Evolutionary conservation across 2,113 vertebrate species (phyloP).

Genomic region (Dermatemys mawii): DNA sequence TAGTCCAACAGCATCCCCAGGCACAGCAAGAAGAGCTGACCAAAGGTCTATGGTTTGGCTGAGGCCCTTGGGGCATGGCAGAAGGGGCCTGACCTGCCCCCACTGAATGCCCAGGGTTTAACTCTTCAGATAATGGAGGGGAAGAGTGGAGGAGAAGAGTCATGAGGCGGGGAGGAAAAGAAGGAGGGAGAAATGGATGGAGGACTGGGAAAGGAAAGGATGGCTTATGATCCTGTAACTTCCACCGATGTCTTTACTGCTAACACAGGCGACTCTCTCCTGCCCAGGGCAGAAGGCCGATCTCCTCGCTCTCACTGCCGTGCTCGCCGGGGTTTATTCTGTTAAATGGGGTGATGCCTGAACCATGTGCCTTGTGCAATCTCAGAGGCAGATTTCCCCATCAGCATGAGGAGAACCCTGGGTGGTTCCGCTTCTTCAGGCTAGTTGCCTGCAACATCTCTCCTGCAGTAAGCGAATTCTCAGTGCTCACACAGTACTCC

Average conservation of each 20-base stretch:
- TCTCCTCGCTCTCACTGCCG: fast-evolving
- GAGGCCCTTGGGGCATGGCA: neutral
- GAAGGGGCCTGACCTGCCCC: neutral
- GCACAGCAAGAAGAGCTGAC: neutral
- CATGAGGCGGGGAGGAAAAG: neutral
- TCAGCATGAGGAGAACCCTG: neutral
- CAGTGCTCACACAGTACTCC: neutral
- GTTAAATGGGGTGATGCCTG: neutral
- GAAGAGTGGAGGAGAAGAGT: neutral
- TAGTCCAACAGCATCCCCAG: neutral
- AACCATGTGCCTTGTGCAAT: fast-evolving
- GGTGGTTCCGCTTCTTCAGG: neutral
- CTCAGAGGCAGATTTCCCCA: neutral
- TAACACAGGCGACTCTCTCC: neutral
- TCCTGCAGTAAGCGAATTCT: neutral
- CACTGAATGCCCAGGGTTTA: neutral
- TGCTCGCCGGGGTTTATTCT: fast-evolving
- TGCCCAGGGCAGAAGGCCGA: neutral
- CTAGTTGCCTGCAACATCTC: neutral
- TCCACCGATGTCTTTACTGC: neutral
- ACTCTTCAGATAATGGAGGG: neutral
- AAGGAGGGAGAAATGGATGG: neutral
- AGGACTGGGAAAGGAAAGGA: neutral
- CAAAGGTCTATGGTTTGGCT: neutral
- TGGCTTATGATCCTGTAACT: neutral